phyloP scores from a whole-genome alignment of 2,888 invertebrate genomes.

The Limulus polyphemus region DNA sequence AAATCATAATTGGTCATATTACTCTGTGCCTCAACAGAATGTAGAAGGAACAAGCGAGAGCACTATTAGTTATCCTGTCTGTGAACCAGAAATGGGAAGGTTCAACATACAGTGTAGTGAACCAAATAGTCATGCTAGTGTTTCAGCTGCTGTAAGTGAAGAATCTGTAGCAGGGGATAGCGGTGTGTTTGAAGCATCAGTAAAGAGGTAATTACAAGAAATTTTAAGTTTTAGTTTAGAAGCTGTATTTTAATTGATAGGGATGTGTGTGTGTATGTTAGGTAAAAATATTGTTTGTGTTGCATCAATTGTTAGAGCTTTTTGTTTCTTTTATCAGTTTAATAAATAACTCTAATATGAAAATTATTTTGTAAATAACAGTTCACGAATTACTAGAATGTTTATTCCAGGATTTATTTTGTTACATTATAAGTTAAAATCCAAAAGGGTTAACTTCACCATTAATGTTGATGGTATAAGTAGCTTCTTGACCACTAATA shows the following conservation, averaged over 20 bases:
- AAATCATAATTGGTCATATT: too few species aligned
- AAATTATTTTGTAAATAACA: background rate
- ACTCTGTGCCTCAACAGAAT: background rate
- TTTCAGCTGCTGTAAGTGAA: conserved; percentile 91
- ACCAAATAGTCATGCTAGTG: conserved; percentile 54
- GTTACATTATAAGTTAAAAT: too few species aligned
- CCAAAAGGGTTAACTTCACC: too few species aligned
- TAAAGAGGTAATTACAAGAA: conserved; percentile 32
- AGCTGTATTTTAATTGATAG: too few species aligned
- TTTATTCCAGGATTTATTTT: too few species aligned
- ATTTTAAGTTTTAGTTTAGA: too few species aligned
- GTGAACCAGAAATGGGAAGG: conserved; percentile 12
- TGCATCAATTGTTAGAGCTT: background rate
- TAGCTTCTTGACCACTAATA: too few species aligned
- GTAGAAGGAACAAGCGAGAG: too few species aligned
- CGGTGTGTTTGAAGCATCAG: conserved; percentile 40
- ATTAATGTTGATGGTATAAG: too few species aligned
- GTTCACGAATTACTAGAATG: too few species aligned
- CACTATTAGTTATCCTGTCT: too few species aligned
- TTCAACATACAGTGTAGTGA: conserved; percentile 22
- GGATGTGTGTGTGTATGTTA: too few species aligned
- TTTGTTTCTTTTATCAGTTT: background rate
- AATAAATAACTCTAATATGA: background rate
- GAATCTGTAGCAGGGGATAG: conserved; percentile 80
- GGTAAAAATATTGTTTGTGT: conserved; percentile 2